Percentiles rank a stretch among this genome's conserved stretches.
phyloP scores from a whole-genome alignment of 2,113 vertebrate species.

The Phaethornis superciliosus region DNA sequence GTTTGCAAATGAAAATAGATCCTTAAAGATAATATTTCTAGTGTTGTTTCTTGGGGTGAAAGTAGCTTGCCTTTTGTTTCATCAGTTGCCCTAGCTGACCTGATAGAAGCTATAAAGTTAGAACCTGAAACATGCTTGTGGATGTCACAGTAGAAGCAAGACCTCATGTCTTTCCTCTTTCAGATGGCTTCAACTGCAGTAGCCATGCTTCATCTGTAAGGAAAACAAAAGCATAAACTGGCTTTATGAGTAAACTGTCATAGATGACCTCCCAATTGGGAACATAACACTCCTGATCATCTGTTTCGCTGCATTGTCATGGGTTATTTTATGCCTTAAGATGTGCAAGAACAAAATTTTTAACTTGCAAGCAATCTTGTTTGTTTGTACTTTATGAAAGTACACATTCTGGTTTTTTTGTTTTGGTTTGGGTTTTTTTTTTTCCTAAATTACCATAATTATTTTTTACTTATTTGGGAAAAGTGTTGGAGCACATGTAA shows the following conservation, averaged over 20 bases:
- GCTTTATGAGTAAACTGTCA: neutral
- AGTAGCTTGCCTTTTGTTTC: neutral
- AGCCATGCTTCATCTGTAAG: neutral
- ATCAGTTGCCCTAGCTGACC: neutral
- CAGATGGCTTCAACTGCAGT: neutral
- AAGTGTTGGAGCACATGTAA: neutral
- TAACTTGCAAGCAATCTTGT: neutral
- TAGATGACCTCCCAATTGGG: neutral
- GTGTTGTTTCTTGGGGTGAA: neutral
- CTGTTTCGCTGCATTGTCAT: neutral
- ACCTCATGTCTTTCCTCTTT: neutral
- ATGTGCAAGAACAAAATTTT: neutral
- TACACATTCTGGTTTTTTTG: neutral
- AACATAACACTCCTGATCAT: neutral
- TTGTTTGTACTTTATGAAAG: neutral
- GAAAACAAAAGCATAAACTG: neutral
- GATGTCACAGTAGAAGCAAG: neutral
- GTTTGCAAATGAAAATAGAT: neutral
- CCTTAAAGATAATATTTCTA: neutral
- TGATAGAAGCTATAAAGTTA: neutral
- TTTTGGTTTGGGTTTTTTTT: neutral
- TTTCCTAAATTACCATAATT: neutral
- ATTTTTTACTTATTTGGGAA: neutral
- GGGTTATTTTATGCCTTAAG: neutral
- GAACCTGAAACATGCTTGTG: neutral